These are phyloP conservation scores for Cheumatopsyche charites DNA, from an alignment of 1,140 invertebrate genomes.

Conservation along the genomic window DNA sequence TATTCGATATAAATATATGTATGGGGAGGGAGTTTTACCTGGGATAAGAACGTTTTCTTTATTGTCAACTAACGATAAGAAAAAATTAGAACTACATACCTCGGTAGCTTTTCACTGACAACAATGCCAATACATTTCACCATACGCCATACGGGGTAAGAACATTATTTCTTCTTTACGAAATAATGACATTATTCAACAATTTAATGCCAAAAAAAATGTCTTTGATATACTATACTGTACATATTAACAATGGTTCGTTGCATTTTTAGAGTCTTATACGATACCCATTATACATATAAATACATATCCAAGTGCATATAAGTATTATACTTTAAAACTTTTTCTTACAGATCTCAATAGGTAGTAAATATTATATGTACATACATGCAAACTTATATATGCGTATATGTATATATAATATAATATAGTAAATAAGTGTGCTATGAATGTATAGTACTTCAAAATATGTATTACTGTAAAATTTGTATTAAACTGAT, in stretches of 20 bases:
- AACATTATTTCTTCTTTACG: constrained; percentile 45
- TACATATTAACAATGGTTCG: constrained; percentile 44
- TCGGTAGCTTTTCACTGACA: constrained; percentile 39
- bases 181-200: constrained; percentile 47
- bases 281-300: too few relatives aligned
- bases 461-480: too few relatives aligned
- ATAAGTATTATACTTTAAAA: too few relatives aligned
- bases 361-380: too few relatives aligned
- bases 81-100: constrained; percentile 30
- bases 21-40: not conserved
- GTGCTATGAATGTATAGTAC: too few relatives aligned
- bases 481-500: too few relatives aligned
- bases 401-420: too few relatives aligned
- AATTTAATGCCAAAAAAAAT: constrained; percentile 33
- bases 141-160: constrained; percentile 41
- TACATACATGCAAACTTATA: too few relatives aligned
- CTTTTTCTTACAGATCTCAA: too few relatives aligned
- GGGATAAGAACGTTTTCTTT: not conserved
- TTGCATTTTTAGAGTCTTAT: constrained; percentile 34
- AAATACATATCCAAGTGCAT: too few relatives aligned
- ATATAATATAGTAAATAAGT: too few relatives aligned
- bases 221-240: constrained; percentile 32
- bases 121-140: constrained; percentile 33
- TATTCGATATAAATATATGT: not conserved
- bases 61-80: not conserved